Evolutionary conservation across 2,797 vertebrate species (phyloP).

Genomic region (Trachurus trachurus): DNA sequence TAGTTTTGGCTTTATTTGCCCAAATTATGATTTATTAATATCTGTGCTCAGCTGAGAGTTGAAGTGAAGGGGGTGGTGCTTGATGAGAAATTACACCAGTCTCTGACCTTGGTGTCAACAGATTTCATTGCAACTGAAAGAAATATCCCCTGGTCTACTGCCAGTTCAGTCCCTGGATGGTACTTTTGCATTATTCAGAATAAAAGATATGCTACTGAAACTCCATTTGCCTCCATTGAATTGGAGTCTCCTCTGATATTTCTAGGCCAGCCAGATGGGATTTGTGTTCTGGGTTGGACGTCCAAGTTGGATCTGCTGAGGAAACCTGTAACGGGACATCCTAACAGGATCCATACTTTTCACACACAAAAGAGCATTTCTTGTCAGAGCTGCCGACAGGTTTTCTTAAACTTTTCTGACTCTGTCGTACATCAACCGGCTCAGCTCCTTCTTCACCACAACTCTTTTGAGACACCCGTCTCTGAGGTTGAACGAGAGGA

Average conservation of each 20-base stretch:
- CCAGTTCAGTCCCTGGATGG: neutral
- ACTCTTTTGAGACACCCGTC: neutral
- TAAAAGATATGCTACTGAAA: neutral
- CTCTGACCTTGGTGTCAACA: neutral
- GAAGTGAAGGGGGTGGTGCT: no score
- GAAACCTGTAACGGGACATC: neutral
- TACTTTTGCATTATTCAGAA: neutral
- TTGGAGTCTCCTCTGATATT: neutral
- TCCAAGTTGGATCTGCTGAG: neutral
- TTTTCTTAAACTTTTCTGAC: neutral
- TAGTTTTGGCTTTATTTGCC: neutral
- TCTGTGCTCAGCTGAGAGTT: neutral
- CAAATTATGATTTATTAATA: neutral
- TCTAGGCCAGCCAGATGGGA: neutral
- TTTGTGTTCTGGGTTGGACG: neutral
- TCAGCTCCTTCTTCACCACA: neutral
- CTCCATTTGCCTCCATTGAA: neutral
- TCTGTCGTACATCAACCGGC: neutral
- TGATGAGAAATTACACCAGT: neutral
- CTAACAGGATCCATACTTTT: slow-evolving; percentile 15
- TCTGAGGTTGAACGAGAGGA: neutral
- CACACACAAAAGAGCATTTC: neutral
- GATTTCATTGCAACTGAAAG: neutral
- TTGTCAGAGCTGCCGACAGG: neutral
- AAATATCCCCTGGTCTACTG: neutral